These are phyloP conservation scores for Parauchenoglanis ngamensis DNA, from an alignment of 2,797 vertebrate species.

Conservation along the genomic window DNA sequence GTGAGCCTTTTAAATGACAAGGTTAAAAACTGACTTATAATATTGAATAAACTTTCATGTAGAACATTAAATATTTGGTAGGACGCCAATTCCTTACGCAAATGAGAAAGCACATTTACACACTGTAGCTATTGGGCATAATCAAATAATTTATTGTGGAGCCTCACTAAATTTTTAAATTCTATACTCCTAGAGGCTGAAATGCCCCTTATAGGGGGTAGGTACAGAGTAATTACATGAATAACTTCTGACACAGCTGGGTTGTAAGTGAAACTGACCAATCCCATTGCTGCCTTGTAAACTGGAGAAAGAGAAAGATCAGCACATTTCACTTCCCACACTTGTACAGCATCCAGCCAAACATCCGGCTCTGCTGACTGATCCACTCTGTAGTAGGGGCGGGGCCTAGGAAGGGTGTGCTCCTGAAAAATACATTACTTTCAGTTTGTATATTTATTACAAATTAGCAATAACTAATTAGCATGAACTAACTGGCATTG, in stretches of 20 bases:
- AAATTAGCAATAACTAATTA: not conserved
- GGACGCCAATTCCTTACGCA: not conserved
- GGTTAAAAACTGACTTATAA: not conserved
- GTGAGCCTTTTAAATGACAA: not conserved
- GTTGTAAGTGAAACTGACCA: constrained; percentile 76
- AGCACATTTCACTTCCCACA: constrained; percentile 93
- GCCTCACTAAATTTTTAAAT: not conserved
- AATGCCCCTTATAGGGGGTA: not conserved
- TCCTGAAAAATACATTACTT: constrained; percentile 68
- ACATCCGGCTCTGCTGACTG: constrained; percentile 81
- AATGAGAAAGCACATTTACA: not conserved
- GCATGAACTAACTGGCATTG: not conserved
- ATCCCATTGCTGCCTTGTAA: constrained; percentile 86
- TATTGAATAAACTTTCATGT: not conserved
- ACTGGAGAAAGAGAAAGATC: constrained; percentile 89
- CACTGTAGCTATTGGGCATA: not conserved
- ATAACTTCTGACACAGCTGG: not conserved
- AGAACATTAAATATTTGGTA: not conserved
- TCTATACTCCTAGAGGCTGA: not conserved
- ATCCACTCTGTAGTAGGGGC: constrained; percentile 83
- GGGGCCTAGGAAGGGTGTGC: constrained; percentile 78
- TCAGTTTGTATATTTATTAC: constrained; percentile 5
- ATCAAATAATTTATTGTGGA: not conserved
- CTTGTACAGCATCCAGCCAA: constrained; percentile 85
- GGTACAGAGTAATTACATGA: not conserved